Conservation (phyloP, 1,140 invertebrate species). For the Tigriopus japonicus region DNA sequence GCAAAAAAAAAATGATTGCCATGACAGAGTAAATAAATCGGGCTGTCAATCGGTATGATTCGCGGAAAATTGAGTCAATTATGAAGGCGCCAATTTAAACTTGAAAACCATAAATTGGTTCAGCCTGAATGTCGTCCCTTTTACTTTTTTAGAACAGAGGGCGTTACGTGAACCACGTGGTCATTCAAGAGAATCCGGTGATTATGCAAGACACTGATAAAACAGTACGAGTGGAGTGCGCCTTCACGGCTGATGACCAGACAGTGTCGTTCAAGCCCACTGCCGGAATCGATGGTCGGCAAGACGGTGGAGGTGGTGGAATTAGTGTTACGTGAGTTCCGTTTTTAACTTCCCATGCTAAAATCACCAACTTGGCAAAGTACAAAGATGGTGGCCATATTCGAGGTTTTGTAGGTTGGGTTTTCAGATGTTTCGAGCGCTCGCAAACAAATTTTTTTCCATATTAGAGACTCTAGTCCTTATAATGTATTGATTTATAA, state of each 20-base stretch:
- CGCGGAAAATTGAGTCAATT: too few relatives aligned
- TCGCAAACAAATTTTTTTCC: too few relatives aligned
- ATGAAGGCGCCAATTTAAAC: too few relatives aligned
- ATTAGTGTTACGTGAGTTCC: slow-evolving; percentile 28
- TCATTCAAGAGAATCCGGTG: slow-evolving; percentile 33
- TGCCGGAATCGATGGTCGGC: slow-evolving; percentile 21
- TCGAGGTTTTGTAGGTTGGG: too few relatives aligned
- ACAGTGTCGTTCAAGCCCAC: slow-evolving; percentile 28
- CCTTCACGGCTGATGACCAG: slow-evolving; percentile 31
- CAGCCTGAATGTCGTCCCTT: neutral
- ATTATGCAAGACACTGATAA: slow-evolving; percentile 33
- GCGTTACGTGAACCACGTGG: slow-evolving; percentile 31
- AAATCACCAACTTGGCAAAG: too few relatives aligned
- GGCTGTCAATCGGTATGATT: too few relatives aligned
- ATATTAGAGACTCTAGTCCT: too few relatives aligned
- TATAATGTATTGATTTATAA: neutral
- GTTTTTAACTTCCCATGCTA: neutral
- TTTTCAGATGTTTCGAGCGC: too few relatives aligned
- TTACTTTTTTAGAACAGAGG: slow-evolving; percentile 23
- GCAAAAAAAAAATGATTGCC: too few relatives aligned
- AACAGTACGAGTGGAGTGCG: slow-evolving; percentile 32
- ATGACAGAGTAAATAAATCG: too few relatives aligned
- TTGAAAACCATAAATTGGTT: too few relatives aligned
- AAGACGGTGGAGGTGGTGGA: slow-evolving; percentile 23
- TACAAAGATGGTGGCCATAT: too few relatives aligned